These are phyloP conservation scores for Drosophila ficusphila DNA, from an alignment of 1,140 invertebrate genomes.

Conservation along the genomic window DNA sequence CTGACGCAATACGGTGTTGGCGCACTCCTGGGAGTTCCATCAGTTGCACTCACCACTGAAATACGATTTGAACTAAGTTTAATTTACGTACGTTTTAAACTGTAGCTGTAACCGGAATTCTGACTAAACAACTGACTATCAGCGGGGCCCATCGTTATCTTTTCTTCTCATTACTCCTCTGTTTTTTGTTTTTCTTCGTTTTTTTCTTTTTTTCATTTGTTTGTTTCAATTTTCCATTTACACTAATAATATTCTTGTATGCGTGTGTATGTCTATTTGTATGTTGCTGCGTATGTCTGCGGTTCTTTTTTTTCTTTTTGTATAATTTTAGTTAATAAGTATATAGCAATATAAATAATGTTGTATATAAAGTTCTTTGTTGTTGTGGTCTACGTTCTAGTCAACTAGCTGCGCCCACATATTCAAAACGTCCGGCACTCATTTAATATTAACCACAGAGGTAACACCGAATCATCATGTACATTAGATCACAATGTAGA, in stretches of 20 bases:
- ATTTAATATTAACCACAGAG: slow-evolving; percentile 41
- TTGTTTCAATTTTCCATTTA: slow-evolving; percentile 69
- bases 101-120: slow-evolving; percentile 62
- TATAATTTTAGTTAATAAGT: slow-evolving; percentile 81
- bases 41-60: slow-evolving; percentile 30
- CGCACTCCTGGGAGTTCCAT: background rate
- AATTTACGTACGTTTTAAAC: slow-evolving; percentile 71
- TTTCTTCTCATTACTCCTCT: slow-evolving; percentile 27
- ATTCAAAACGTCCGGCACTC: slow-evolving; percentile 26
- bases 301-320: slow-evolving; percentile 57
- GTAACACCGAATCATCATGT: slow-evolving; percentile 55
- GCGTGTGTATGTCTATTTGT: slow-evolving; percentile 49
- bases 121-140: slow-evolving; percentile 63
- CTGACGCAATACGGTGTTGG: slow-evolving; percentile 21
- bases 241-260: slow-evolving; percentile 78
- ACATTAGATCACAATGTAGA: slow-evolving; percentile 61
- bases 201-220: slow-evolving; percentile 11
- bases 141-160: slow-evolving; percentile 56
- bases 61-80: slow-evolving; percentile 65
- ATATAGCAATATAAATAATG: slow-evolving; percentile 82
- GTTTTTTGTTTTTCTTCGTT: slow-evolving; percentile 24
- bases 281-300: slow-evolving; percentile 50
- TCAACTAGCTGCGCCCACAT: slow-evolving; percentile 58
- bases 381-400: slow-evolving; percentile 78
- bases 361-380: slow-evolving; percentile 80